Evolutionary conservation across 2,888 invertebrate species (phyloP).

Genomic region (Diadegma fenestrale): DNA sequence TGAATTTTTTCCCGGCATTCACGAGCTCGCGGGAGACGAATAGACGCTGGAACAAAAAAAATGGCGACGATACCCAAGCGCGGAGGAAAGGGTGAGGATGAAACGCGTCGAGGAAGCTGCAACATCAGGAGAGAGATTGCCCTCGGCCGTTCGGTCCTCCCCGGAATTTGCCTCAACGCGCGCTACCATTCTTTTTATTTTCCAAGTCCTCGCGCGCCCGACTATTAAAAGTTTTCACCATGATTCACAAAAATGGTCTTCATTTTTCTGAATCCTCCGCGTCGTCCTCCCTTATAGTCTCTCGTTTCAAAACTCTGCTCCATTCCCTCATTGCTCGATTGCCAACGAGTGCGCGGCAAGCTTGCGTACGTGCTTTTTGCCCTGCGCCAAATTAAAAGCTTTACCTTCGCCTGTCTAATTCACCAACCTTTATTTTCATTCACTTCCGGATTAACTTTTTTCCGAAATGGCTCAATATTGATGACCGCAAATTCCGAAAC

Average conservation of each 20-base stretch:
- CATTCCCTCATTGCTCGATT: not conserved
- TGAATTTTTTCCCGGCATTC: constrained; percentile 64
- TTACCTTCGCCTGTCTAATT: not conserved
- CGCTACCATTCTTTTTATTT: constrained; percentile 31
- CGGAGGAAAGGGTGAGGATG: not conserved
- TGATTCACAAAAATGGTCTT: constrained; percentile 49
- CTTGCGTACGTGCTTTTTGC: not conserved
- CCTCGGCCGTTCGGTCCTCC: constrained; percentile 29
- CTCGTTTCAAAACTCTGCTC: not conserved
- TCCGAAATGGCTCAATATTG: not conserved
- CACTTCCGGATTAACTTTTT: not conserved
- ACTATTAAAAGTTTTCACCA: constrained; percentile 58
- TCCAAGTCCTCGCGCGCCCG: constrained; percentile 30
- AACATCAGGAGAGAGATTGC: constrained; percentile 45
- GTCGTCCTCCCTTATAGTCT: not conserved
- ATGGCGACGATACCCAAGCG: constrained; percentile 9
- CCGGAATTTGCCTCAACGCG: constrained; percentile 42
- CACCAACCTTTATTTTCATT: not conserved
- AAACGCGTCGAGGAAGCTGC: constrained; percentile 3
- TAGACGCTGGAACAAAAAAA: constrained; percentile 46
- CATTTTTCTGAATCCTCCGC: constrained; percentile 36
- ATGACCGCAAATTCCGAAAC: not conserved
- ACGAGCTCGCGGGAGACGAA: constrained; percentile 33
- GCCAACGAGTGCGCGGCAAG: not conserved
- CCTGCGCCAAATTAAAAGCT: not conserved